Percentiles rank a stretch among this genome's conserved stretches.
These are phyloP conservation scores for Trichogramma dendrolimi DNA, from an alignment of 2,888 invertebrate species.

Conservation along the genomic window DNA sequence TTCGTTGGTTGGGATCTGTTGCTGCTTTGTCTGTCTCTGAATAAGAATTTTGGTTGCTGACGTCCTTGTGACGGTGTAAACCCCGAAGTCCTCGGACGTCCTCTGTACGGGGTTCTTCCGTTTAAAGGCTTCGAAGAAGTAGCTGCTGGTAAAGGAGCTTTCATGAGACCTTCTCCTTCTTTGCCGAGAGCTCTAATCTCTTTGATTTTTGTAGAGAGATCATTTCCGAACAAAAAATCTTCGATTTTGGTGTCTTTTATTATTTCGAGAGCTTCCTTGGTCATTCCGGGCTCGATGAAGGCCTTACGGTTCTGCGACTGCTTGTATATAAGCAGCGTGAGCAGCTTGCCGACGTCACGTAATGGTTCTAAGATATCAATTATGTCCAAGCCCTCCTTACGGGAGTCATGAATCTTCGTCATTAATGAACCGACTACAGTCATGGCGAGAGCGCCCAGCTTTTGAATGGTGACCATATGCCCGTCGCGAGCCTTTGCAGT, in stretches of 20 bases:
- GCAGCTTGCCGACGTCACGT: constrained; percentile 10
- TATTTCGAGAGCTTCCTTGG: constrained; percentile 8
- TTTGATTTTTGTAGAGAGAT: neutral
- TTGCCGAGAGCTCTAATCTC: too few relatives aligned
- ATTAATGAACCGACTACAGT: constrained; percentile 12
- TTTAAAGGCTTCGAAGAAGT: constrained; percentile 10
- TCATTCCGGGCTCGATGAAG: constrained; percentile 18
- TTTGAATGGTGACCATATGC: constrained; percentile 42
- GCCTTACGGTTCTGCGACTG: constrained; percentile 18
- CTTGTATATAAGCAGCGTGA: constrained; percentile 11
- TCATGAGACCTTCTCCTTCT: constrained; percentile 14
- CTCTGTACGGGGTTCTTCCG: constrained; percentile 12
- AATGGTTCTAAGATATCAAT: neutral
- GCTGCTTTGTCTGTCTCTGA: too few relatives aligned
- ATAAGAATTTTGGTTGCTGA: too few relatives aligned
- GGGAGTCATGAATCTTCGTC: neutral
- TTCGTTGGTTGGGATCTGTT: too few relatives aligned
- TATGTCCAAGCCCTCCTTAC: neutral
- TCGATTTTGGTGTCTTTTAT: constrained; percentile 17
- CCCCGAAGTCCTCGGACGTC: too few relatives aligned
- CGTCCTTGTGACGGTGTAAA: too few relatives aligned
- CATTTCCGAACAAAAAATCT: neutral
- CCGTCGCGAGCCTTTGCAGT: constrained; percentile 24
- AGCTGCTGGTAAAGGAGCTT: constrained; percentile 7
- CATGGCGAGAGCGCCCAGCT: constrained; percentile 47